Percentiles rank a stretch among this genome's conserved stretches.
These are phyloP conservation scores for Conus betulinus DNA, from an alignment of 1,140 invertebrate genomes.

Conservation along the genomic window DNA sequence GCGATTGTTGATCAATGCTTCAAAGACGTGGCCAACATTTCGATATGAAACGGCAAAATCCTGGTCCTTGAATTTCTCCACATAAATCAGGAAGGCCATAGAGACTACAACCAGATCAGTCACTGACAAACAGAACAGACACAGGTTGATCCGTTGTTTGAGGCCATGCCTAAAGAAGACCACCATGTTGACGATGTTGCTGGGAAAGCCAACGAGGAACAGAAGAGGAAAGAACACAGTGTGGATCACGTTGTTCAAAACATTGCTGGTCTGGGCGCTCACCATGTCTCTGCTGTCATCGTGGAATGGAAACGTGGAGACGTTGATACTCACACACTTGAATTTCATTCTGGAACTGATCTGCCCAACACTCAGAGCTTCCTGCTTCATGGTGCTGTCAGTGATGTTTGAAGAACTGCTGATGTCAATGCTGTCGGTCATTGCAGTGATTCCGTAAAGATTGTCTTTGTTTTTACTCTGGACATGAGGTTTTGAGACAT, in stretches of 20 bases:
- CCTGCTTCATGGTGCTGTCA: background rate
- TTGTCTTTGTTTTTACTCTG: too few species aligned
- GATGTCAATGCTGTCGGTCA: too few species aligned
- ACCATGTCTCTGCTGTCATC: background rate
- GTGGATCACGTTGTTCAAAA: background rate
- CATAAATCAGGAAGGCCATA: background rate
- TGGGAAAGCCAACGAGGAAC: constrained; percentile 29
- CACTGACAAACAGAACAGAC: background rate
- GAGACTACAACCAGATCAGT: background rate
- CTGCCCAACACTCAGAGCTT: background rate
- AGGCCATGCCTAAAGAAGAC: constrained; percentile 29
- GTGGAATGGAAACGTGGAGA: background rate
- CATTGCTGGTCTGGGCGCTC: background rate
- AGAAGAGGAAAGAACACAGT: background rate
- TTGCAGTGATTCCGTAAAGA: too few species aligned
- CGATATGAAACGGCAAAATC: background rate
- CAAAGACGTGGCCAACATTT: background rate
- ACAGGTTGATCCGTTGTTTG: constrained; percentile 20
- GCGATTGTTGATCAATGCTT: background rate
- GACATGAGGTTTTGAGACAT: too few species aligned
- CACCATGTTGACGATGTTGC: constrained; percentile 36
- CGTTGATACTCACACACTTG: background rate
- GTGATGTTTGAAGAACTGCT: background rate
- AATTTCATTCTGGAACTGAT: background rate
- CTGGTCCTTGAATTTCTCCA: background rate